Percentiles rank a stretch among this genome's conserved stretches.
Evolutionary conservation across 2,888 invertebrate genomes (phyloP).

Genomic region (Scaptomyza caliginosa): DNA sequence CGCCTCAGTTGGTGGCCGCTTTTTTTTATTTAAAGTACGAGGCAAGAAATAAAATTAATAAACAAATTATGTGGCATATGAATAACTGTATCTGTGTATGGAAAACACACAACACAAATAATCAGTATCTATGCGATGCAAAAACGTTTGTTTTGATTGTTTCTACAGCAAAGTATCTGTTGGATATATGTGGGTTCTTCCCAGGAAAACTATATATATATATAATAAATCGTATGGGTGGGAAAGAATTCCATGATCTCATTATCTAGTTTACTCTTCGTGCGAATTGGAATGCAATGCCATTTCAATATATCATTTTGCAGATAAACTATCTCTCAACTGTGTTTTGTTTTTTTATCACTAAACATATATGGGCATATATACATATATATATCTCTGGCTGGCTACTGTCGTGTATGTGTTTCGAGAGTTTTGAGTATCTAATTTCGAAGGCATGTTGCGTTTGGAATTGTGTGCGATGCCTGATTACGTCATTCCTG

Average conservation of each 20-base stretch:
- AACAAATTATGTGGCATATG: constrained; percentile 49
- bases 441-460: constrained; percentile 49
- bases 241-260: too few relatives aligned
- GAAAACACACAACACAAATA: not conserved
- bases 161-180: too few relatives aligned
- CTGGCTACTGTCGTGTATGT: not conserved
- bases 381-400: constrained; percentile 31
- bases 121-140: constrained; percentile 32
- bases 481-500: constrained; percentile 45
- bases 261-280: too few relatives aligned
- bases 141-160: too few relatives aligned
- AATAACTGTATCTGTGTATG: constrained; percentile 7
- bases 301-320: constrained; percentile 33
- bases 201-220: too few relatives aligned
- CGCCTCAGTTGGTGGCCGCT: constrained; percentile 59
- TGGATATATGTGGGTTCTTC: constrained; percentile 36
- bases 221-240: too few relatives aligned
- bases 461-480: constrained; percentile 2
- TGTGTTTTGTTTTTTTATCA: constrained; percentile 14
- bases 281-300: constrained; percentile 23
- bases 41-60: constrained; percentile 51
- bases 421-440: constrained; percentile 41
- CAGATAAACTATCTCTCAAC: constrained; percentile 49
- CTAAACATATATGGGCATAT: constrained; percentile 21
- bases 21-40: constrained; percentile 30